Percentiles rank a stretch among this genome's conserved stretches.
Evolutionary conservation across 2,797 vertebrate genomes (phyloP).

Genomic region (Chelon auratus): DNA sequence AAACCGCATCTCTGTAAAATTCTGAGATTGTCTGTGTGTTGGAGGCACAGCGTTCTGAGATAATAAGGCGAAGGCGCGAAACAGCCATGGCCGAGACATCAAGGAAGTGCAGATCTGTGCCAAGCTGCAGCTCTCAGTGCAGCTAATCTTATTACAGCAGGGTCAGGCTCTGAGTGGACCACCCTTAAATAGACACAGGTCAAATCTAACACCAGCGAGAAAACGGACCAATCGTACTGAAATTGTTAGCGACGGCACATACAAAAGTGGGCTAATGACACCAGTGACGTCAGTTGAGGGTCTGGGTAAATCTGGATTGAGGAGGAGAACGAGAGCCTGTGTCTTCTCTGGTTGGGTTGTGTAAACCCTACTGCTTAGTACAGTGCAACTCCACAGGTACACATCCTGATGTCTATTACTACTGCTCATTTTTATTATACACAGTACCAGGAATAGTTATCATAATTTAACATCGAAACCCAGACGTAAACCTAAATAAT

Average conservation of each 20-base stretch:
- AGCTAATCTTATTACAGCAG: constrained; percentile 68
- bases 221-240: constrained; percentile 2
- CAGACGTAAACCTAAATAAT: too few relatives aligned
- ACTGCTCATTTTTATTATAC: too few relatives aligned
- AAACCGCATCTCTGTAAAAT: not conserved
- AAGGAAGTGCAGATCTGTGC: constrained; percentile 45
- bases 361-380: not conserved
- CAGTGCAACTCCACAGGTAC: not conserved
- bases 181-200: constrained; percentile 58
- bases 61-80: constrained; percentile 27
- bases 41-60: not conserved
- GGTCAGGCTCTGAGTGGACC: constrained; percentile 49
- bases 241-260: constrained; percentile 12
- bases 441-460: too few relatives aligned
- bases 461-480: too few relatives aligned
- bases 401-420: too few relatives aligned
- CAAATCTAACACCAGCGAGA: constrained; percentile 25
- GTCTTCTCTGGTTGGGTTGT: not conserved
- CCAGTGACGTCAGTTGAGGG: not conserved
- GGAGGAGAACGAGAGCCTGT: constrained; percentile 3
- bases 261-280: constrained; percentile 18
- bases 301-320: constrained; percentile 27
- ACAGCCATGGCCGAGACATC: constrained; percentile 37
- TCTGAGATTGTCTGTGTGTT: not conserved
- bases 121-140: constrained; percentile 55